Percentiles rank a stretch among this genome's conserved stretches.
phyloP scores from a whole-genome alignment of 2,113 vertebrate genomes.

The Indicator maculatus region DNA sequence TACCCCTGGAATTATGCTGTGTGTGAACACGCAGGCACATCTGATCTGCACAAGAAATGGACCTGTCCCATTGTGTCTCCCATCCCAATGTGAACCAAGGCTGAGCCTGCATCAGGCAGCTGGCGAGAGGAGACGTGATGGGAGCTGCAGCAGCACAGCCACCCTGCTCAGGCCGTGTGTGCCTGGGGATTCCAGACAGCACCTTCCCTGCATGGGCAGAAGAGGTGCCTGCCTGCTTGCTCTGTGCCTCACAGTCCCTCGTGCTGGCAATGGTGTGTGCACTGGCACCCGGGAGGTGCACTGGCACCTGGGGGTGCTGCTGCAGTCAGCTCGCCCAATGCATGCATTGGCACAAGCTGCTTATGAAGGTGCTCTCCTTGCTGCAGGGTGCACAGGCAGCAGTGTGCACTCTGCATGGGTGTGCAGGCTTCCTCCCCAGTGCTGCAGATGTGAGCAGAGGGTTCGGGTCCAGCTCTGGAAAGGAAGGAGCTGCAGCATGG shows the following conservation, averaged over 20 bases:
- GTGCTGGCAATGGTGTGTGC: neutral
- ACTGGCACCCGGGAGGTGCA: rapidly evolving
- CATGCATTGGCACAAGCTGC: rapidly evolving
- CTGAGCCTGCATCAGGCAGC: neutral
- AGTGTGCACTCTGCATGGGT: rapidly evolving
- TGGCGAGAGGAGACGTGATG: neutral
- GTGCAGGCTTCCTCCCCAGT: neutral
- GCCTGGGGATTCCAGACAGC: rapidly evolving
- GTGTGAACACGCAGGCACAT: neutral
- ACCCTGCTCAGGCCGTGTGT: rapidly evolving
- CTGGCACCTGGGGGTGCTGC: neutral
- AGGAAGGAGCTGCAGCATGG: neutral
- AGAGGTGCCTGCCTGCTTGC: neutral
- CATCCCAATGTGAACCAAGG: neutral
- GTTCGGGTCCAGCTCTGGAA: neutral
- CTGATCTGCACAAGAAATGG: neutral
- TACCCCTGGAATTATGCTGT: neutral
- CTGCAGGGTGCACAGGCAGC: rapidly evolving
- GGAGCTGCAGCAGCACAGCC: neutral
- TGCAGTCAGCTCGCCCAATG: neutral
- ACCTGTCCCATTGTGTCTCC: neutral
- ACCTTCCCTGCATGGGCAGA: rapidly evolving
- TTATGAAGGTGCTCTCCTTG: neutral
- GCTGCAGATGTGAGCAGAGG: neutral
- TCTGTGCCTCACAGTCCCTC: neutral